Evolutionary conservation across 2,113 vertebrate genomes (phyloP).

Genomic region (Gobio gobio): DNA sequence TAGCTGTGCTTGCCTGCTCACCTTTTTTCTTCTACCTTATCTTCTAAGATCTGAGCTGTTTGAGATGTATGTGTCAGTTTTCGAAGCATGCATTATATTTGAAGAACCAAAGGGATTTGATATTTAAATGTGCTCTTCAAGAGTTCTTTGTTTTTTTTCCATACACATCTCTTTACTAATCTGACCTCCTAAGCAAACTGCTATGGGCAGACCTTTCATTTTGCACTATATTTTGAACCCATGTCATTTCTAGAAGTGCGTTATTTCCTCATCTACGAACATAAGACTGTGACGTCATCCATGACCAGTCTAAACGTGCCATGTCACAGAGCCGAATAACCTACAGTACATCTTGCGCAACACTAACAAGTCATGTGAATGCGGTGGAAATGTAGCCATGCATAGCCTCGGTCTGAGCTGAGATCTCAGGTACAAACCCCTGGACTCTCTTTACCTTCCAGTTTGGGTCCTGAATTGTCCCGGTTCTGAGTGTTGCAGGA

Average conservation of each 20-base stretch:
- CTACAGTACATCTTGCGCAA: conserved; percentile 59
- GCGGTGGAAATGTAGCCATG: conserved; percentile 58
- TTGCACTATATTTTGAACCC: conserved; percentile 60
- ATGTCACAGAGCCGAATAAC: conserved; percentile 52
- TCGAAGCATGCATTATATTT: not conserved
- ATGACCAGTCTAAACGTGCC: conserved; percentile 44
- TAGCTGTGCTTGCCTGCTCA: conserved; percentile 51
- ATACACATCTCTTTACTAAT: conserved; percentile 19
- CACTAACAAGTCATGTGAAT: conserved; percentile 69
- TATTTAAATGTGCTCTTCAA: conserved; percentile 17
- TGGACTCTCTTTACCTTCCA: conserved; percentile 94
- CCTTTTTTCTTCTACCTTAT: conserved; percentile 27
- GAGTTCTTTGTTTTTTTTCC: conserved; percentile 5
- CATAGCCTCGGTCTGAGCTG: conserved; percentile 58
- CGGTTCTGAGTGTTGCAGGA: conserved; percentile 90
- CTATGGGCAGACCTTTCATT: conserved; percentile 62
- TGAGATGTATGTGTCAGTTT: conserved; percentile 36
- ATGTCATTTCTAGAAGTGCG: conserved; percentile 42
- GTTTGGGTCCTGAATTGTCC: conserved; percentile 94
- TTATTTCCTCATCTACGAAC: conserved; percentile 47
- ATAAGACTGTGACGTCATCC: conserved; percentile 52
- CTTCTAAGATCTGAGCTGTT: conserved; percentile 28
- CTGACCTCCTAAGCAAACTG: conserved; percentile 31
- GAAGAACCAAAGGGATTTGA: conserved; percentile 1
- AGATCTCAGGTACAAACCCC: conserved; percentile 74